Percentiles rank a stretch among this genome's conserved stretches.
Evolutionary conservation across 1,140 invertebrate genomes (phyloP).

Genomic region (Lasioglossum baleicum): DNA sequence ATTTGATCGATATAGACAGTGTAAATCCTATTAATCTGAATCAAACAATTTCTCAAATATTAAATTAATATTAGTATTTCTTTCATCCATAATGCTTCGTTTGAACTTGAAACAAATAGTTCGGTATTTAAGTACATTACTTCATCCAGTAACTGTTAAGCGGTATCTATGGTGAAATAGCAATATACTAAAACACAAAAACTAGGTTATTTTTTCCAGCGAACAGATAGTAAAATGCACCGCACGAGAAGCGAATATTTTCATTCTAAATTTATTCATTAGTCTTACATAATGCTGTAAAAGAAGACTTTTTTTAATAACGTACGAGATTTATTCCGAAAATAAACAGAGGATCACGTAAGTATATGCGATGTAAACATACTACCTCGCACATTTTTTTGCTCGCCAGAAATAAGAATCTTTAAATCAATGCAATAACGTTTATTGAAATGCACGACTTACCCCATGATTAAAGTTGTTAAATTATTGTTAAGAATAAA

Average conservation of each 20-base stretch:
- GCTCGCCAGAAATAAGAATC: background rate
- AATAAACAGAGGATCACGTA: slow-evolving; percentile 41
- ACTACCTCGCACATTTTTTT: slow-evolving; percentile 9
- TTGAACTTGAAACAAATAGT: no score
- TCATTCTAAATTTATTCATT: background rate
- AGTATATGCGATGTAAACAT: slow-evolving; percentile 33
- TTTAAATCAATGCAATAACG: background rate
- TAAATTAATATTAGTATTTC: background rate
- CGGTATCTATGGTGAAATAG: background rate
- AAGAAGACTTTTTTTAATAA: background rate
- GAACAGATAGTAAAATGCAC: background rate
- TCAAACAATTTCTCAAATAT: background rate
- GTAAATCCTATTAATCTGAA: background rate
- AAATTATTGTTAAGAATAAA: slow-evolving; percentile 50
- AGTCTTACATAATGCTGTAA: background rate
- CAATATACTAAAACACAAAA: background rate
- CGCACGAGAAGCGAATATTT: background rate
- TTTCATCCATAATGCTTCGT: background rate
- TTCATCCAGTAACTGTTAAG: background rate
- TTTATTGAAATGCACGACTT: slow-evolving; percentile 20
- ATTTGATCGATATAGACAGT: background rate
- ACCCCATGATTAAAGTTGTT: slow-evolving; percentile 55
- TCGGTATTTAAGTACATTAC: background rate
- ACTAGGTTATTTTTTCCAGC: slow-evolving; percentile 39
- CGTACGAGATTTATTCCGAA: background rate